These are phyloP conservation scores for Coelogynopora nodosa DNA, from an alignment of 2,888 invertebrate species.

Conservation along the genomic window DNA sequence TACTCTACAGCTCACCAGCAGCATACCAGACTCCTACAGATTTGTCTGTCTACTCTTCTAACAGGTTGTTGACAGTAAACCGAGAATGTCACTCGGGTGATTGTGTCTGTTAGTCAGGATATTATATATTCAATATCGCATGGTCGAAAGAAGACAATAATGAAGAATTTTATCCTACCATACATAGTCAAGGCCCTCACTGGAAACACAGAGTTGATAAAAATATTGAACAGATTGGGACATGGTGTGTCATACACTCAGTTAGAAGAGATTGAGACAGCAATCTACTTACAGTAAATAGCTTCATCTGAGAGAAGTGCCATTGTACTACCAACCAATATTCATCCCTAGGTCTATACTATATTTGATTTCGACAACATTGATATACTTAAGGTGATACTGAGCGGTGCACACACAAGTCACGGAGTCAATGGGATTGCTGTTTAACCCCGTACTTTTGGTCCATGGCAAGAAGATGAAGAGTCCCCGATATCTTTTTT, in stretches of 20 bases:
- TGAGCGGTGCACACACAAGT: background rate
- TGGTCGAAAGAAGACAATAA: background rate
- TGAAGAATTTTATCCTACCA: constrained; percentile 9
- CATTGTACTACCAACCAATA: constrained; percentile 21
- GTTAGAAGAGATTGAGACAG: constrained; percentile 19
- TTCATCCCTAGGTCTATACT: constrained; percentile 13
- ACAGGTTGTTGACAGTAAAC: background rate
- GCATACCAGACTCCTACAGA: background rate
- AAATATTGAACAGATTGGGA: constrained; percentile 4
- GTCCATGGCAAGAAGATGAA: constrained; percentile 8
- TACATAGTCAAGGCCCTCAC: constrained; percentile 25
- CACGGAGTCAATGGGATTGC: constrained; percentile 19
- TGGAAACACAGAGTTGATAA: constrained; percentile 17
- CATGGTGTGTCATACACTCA: constrained; percentile 19
- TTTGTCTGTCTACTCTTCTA: background rate
- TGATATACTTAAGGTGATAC: background rate
- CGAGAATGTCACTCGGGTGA: background rate
- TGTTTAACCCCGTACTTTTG: constrained; percentile 4
- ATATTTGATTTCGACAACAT: constrained; percentile 2
- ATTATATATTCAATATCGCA: background rate
- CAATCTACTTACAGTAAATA: constrained; percentile 22
- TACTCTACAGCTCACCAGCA: background rate
- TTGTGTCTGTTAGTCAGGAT: background rate
- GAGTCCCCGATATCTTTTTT: background rate
- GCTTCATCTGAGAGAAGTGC: constrained; percentile 23